Percentiles rank a stretch among this genome's conserved stretches.
phyloP scores from a whole-genome alignment of 2,797 vertebrate species.

The Astyanax mexicanus region DNA sequence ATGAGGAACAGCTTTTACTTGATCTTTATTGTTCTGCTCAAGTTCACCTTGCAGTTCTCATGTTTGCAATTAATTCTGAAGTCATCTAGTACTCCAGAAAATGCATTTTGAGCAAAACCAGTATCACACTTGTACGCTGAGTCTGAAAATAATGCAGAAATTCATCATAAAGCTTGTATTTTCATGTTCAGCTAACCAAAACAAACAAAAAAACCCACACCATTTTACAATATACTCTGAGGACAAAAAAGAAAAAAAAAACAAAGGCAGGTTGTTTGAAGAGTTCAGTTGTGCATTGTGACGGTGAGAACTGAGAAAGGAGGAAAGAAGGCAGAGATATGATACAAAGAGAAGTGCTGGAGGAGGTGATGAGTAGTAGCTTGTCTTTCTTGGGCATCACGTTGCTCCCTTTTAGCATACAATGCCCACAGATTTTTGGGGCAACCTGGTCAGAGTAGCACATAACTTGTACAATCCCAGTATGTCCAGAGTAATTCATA shows the following conservation, averaged over 20 bases:
- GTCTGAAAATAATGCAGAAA: slow-evolving; percentile 78
- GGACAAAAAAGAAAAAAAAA: slow-evolving; percentile 70
- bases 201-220: slow-evolving; percentile 81
- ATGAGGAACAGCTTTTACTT: slow-evolving; percentile 84
- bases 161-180: slow-evolving; percentile 70
- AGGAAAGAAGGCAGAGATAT: slow-evolving; percentile 21
- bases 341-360: slow-evolving; percentile 42
- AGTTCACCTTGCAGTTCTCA: slow-evolving; percentile 58
- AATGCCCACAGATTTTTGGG: slow-evolving; percentile 69
- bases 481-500: slow-evolving; percentile 41
- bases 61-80: slow-evolving; percentile 59
- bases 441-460: slow-evolving; percentile 68
- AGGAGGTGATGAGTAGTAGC: slow-evolving; percentile 69
- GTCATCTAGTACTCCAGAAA: slow-evolving; percentile 81
- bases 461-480: slow-evolving; percentile 38
- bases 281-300: slow-evolving; percentile 60
- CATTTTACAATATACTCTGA: slow-evolving; percentile 82
- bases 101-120: slow-evolving; percentile 85
- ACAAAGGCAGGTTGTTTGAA: slow-evolving; percentile 82
- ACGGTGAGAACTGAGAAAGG: slow-evolving; percentile 47
- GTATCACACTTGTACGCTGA: slow-evolving; percentile 83
- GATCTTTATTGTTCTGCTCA: slow-evolving; percentile 88
- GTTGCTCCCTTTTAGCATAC: slow-evolving; percentile 62
- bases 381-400: slow-evolving; percentile 58
- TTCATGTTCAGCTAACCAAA: slow-evolving; percentile 58